Percentiles rank a stretch among this genome's conserved stretches.
Conservation (phyloP, 2,888 invertebrate species). For the Xestia c-nigrum region DNA sequence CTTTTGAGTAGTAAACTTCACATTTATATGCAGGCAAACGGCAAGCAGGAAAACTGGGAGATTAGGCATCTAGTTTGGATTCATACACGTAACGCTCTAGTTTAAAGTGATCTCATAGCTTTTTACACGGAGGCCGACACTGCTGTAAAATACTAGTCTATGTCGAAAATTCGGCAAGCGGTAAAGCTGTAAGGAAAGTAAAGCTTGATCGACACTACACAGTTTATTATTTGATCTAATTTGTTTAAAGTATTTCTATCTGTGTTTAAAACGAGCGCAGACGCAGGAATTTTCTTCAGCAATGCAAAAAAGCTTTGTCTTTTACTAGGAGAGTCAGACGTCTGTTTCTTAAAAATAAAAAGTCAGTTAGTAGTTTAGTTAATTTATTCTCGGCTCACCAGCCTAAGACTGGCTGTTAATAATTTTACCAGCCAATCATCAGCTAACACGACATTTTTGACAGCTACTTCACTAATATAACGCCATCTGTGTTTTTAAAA, state of each 20-base stretch:
- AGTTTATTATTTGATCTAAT: neutral
- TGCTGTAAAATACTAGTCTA: neutral
- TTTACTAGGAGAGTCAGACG: neutral
- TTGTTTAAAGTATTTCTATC: neutral
- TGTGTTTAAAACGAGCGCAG: neutral
- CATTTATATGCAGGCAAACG: neutral
- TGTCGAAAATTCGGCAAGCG: neutral
- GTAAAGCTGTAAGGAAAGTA: neutral
- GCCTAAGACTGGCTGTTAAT: neutral
- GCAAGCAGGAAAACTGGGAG: neutral
- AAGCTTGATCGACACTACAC: neutral
- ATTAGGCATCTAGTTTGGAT: neutral
- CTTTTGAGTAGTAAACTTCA: neutral
- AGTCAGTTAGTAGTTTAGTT: neutral
- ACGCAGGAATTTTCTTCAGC: neutral
- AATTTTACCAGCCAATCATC: neutral
- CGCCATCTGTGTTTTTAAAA: neutral
- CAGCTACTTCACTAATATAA: neutral
- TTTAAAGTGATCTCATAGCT: neutral
- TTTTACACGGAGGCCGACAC: too few relatives aligned
- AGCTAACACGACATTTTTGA: conserved; percentile 1
- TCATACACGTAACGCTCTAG: neutral
- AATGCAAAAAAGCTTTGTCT: conserved; percentile 13
- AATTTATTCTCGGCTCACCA: neutral
- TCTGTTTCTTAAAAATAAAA: neutral